Base-by-base conservation (phyloP, 2,113 vertebrate species). In the Manacus vitellinus region DNA sequence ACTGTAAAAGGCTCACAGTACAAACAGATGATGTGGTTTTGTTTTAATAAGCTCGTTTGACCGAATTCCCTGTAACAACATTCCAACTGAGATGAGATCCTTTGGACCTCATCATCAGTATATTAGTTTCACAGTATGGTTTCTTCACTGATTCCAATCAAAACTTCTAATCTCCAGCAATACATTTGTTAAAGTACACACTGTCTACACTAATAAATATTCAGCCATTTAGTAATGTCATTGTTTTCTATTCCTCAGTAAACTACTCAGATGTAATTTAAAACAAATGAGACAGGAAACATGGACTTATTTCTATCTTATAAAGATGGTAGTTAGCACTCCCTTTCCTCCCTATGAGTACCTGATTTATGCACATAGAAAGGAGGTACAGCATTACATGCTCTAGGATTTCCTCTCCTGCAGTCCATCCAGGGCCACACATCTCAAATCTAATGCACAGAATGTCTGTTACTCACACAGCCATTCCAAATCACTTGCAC, bases 211-310 rank as follows among this genome's bases (percentile, higher is more conserved):
- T 46, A 86, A 63, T 71, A 93, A 94, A 81, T 91, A 94, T 58
- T 89, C 77, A 91, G 30, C 31, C 18, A 46, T 66, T 91, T 91
- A 65, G 13, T 33, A 88, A 73, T 0, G 0, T 83, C 39, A 66
- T 86, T 41, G 24, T 65, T 80, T 94, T 78, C 52, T 71, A 9
- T 81, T 93, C 41, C 77, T 87, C 66, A 65, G 1, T 3, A 58
- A 66, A 49, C 37, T 85, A 68, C 18, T 85, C 73, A 75, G 33
- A 91, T 91, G 61, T 82, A 88, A 89, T 92, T 92, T 91, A 61
- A 93, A 92, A 82, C 22, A 86, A 91, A 76, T 92, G 61, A 78
- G 59, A 74, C 37, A 66, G 66, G 80, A 91, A 86, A 39, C 33
- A 71, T 14, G 6, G 24, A 62, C 23, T 68, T 63, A 85, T 63